phyloP scores from a whole-genome alignment of 2,888 invertebrate species.

The Drosophila parthenogenetica region DNA sequence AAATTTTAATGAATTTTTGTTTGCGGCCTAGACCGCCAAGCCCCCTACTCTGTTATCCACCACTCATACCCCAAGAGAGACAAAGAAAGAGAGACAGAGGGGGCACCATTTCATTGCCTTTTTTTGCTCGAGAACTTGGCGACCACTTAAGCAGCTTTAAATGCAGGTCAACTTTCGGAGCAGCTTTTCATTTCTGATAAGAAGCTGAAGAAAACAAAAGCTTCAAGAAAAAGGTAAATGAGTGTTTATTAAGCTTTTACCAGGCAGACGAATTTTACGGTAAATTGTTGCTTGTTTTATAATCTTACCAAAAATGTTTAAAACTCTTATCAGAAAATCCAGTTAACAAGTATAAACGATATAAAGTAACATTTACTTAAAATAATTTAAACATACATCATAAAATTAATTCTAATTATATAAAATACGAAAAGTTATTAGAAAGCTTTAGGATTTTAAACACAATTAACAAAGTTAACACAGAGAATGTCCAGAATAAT shows the following conservation, averaged over 20 bases:
- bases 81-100: neutral
- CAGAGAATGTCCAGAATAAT: too few relatives aligned
- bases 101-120: constrained; percentile 30
- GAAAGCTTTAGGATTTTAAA: too few relatives aligned
- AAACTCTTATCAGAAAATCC: neutral
- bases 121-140: constrained; percentile 30
- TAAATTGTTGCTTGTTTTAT: neutral
- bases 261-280: neutral
- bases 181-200: constrained; percentile 57
- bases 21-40: constrained; percentile 25
- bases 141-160: constrained; percentile 72
- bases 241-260: constrained; percentile 16
- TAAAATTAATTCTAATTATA: too few relatives aligned
- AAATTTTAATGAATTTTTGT: constrained; percentile 80
- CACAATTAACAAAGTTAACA: too few relatives aligned
- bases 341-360: neutral
- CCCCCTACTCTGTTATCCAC: neutral
- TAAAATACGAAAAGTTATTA: too few relatives aligned
- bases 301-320: neutral
- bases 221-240: constrained; percentile 27
- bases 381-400: too few relatives aligned
- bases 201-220: constrained; percentile 54
- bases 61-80: neutral
- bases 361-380: too few relatives aligned
- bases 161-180: constrained; percentile 64